Evolutionary conservation across 1,140 invertebrate genomes (phyloP), one percentile per base, ranked within the genome.

Genomic region (Pararge aegeria): DNA sequence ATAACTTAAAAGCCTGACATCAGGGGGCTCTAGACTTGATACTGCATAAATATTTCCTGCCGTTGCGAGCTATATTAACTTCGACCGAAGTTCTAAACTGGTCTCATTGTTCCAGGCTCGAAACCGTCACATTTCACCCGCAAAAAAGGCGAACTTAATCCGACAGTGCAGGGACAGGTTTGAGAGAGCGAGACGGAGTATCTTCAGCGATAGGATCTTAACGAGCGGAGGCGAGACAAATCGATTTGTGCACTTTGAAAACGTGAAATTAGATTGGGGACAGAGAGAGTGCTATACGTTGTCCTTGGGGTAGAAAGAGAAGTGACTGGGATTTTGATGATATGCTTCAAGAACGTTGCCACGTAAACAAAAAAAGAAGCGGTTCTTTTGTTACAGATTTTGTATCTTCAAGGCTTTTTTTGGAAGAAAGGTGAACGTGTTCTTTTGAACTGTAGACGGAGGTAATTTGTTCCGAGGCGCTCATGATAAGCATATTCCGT

Each of bases 81-180:
- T 75, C 60, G 53, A 46, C 5, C 10, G 12, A 12, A 34, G 30
- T 34, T 46, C 42, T 46, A 73, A 76, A 68, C 64, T 68, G 66
- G 66, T 63, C 65, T 55, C 42, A 60, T 70, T 66, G 63, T 66
- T 68, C 46, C 68, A 61, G 64, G 30, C 10, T 12, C 12, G 67
- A 58, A 50, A 48, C 55, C 68, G 72, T 68, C 63, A 71, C 71
- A 70, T 70, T 66, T 70, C 61, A 62, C 37, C 37, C 61, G 76
- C 71, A 78, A 83, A 86, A 84, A 78, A 79, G 69, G 68, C 67
- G 68, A 82, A 80, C 72, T 73, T 73, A 83, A 82, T 78, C 76
- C 68, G 68, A 66, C 75, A 67, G 29, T 67, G 70, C 60, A 68
- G 62, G 65, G 72, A 83, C 84, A 75, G 76, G 78, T 85, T 72